Percentiles rank a stretch among this genome's conserved stretches.
Conservation (phyloP, 1,140 invertebrate species). For the Carposina sasakii region DNA sequence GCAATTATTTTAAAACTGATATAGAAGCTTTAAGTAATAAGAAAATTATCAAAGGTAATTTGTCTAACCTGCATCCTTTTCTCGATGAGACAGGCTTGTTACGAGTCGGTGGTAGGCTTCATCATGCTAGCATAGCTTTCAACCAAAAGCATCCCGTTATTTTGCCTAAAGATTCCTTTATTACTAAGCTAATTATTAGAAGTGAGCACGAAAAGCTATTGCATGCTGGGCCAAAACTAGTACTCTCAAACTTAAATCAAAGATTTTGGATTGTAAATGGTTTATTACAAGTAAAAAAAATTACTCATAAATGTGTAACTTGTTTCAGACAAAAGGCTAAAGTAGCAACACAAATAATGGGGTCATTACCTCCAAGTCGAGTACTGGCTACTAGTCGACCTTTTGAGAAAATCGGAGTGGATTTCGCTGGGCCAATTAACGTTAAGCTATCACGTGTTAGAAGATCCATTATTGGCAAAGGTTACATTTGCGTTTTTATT, state of each 20-base stretch:
- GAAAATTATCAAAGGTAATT: not conserved
- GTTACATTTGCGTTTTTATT: constrained; percentile 15
- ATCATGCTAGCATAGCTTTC: constrained; percentile 16
- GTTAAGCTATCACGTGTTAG: constrained; percentile 29
- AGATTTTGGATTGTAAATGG: constrained; percentile 38
- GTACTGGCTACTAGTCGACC: constrained; percentile 22
- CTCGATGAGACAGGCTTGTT: constrained; percentile 23
- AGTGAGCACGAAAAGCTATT: constrained; percentile 20
- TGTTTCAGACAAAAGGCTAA: constrained; percentile 29
- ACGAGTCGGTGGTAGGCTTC: constrained; percentile 31
- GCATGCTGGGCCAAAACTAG: constrained; percentile 24
- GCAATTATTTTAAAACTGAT: not conserved
- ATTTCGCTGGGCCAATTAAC: constrained; percentile 40
- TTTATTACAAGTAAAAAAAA: constrained; percentile 19
- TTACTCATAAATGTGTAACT: constrained; percentile 31
- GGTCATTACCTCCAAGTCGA: constrained; percentile 34
- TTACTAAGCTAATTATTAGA: constrained; percentile 25
- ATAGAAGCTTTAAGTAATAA: not conserved
- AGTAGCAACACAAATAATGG: constrained; percentile 33
- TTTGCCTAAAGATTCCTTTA: constrained; percentile 20
- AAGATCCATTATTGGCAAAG: constrained; percentile 6
- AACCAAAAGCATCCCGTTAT: constrained; percentile 34
- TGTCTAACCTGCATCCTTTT: constrained; percentile 20
- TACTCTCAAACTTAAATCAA: constrained; percentile 23
- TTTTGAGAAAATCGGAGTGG: constrained; percentile 36